A percentile compares a stretch with the other conserved stretches of the same genome.
Evolutionary conservation across 2,797 vertebrate species (phyloP).

Genomic region (Rhyacichthys aspro): DNA sequence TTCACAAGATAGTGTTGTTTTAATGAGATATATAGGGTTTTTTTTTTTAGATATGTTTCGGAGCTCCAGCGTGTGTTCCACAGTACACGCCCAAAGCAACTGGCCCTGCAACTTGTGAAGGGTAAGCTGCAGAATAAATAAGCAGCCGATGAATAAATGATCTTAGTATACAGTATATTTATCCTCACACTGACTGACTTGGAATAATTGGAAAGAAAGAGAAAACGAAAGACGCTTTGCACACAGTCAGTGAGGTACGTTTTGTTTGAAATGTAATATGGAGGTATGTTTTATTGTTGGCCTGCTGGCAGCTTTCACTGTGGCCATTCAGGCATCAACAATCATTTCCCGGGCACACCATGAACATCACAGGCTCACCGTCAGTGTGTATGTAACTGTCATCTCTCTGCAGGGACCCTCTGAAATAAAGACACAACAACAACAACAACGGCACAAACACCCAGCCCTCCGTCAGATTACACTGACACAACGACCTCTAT

Average conservation of each 20-base stretch:
- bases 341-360: slow-evolving; percentile 30
- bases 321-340: slow-evolving; percentile 41
- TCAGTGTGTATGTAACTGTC: slow-evolving; percentile 29
- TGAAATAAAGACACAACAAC: slow-evolving; percentile 19
- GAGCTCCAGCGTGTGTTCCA: no score
- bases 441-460: slow-evolving; percentile 8
- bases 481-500: slow-evolving; percentile 67
- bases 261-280: slow-evolving; percentile 9
- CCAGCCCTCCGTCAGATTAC: slow-evolving; percentile 25
- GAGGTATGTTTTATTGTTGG: background rate
- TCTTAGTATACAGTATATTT: no score
- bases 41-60: no score
- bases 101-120: no score
- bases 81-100: no score
- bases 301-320: slow-evolving; percentile 32
- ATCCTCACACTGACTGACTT: background rate
- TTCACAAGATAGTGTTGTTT: no score
- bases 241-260: background rate
- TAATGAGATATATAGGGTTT: no score
- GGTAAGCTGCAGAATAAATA: no score
- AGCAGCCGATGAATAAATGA: no score
- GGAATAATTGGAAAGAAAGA: background rate
- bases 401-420: slow-evolving; percentile 40
- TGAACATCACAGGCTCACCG: slow-evolving; percentile 28
- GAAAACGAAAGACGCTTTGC: background rate